Percentiles rank a stretch among this genome's conserved stretches.
These are phyloP conservation scores for Allolobophora icterica DNA, from an alignment of 2,888 invertebrate genomes.

Conservation along the genomic window DNA sequence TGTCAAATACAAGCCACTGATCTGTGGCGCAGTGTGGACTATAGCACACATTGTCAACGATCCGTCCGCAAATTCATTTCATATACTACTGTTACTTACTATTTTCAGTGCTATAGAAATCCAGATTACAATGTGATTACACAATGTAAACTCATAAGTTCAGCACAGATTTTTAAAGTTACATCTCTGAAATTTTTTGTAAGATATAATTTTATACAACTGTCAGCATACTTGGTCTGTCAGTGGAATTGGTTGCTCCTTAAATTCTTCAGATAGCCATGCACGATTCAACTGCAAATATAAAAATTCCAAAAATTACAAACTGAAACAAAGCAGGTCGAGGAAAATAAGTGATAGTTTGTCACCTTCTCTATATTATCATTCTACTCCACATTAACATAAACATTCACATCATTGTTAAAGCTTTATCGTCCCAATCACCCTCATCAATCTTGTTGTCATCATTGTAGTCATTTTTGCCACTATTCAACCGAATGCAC, in stretches of 20 bases:
- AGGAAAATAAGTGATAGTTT: background rate
- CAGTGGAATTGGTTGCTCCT: conserved; percentile 76
- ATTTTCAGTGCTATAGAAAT: too few species aligned
- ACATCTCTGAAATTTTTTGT: too few species aligned
- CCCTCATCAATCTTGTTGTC: background rate
- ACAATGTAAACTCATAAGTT: too few species aligned
- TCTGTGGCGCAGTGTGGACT: too few species aligned
- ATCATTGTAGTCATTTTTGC: background rate
- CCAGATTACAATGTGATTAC: too few species aligned
- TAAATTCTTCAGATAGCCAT: conserved; percentile 76
- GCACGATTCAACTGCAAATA: conserved; percentile 76
- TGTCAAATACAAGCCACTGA: too few species aligned
- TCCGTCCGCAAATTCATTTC: too few species aligned
- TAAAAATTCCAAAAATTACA: background rate
- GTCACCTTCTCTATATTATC: background rate
- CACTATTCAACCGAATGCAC: too few species aligned
- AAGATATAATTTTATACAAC: too few species aligned
- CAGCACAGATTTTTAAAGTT: too few species aligned
- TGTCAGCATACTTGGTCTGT: conserved; percentile 64
- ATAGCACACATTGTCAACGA: too few species aligned
- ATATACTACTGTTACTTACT: too few species aligned
- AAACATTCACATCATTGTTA: background rate
- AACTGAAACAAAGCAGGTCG: background rate
- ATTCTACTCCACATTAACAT: background rate
- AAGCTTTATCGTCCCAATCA: background rate